phyloP scores from a whole-genome alignment of 2,888 invertebrate genomes.

The Cantharis flavilabris region DNA sequence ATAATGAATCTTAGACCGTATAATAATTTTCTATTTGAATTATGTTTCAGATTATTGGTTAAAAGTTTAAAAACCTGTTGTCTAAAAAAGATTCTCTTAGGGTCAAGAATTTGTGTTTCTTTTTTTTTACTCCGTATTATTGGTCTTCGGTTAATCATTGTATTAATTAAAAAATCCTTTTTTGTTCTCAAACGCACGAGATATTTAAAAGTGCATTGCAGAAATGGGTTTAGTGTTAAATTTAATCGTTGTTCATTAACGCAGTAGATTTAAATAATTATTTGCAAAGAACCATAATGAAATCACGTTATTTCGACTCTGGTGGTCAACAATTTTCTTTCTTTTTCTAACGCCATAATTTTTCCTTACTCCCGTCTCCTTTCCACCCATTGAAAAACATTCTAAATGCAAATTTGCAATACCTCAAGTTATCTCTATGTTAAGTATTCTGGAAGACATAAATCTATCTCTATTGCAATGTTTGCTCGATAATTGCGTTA shows the following conservation, averaged over 20 bases:
- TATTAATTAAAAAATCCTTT: not conserved
- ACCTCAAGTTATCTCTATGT: conserved; percentile 33
- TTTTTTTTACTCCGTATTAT: not conserved
- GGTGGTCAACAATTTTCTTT: conserved; percentile 28
- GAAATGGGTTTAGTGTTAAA: conserved; percentile 18
- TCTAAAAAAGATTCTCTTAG: conserved; percentile 9
- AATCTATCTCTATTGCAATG: conserved; percentile 27
- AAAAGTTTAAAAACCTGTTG: conserved; percentile 32
- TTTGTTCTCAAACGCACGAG: not conserved
- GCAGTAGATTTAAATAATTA: conserved; percentile 39
- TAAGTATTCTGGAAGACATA: conserved; percentile 21
- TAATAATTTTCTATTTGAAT: conserved; percentile 39
- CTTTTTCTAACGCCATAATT: not conserved
- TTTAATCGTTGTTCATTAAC: conserved; percentile 33
- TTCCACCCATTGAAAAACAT: conserved; percentile 24
- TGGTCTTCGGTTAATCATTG: not conserved
- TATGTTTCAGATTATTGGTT: conserved; percentile 38
- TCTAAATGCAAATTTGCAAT: conserved; percentile 31
- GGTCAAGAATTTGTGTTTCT: conserved; percentile 12
- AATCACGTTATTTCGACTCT: conserved; percentile 37
- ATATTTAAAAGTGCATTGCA: conserved; percentile 5
- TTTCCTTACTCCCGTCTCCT: not conserved
- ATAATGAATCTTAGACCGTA: conserved; percentile 31
- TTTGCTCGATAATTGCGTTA: conserved; percentile 13
- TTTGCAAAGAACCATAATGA: conserved; percentile 39